Percentiles rank a stretch among this genome's conserved stretches.
These are phyloP conservation scores for Oreochromis niloticus DNA, from an alignment of 2,113 vertebrate species.

Conservation along the genomic window DNA sequence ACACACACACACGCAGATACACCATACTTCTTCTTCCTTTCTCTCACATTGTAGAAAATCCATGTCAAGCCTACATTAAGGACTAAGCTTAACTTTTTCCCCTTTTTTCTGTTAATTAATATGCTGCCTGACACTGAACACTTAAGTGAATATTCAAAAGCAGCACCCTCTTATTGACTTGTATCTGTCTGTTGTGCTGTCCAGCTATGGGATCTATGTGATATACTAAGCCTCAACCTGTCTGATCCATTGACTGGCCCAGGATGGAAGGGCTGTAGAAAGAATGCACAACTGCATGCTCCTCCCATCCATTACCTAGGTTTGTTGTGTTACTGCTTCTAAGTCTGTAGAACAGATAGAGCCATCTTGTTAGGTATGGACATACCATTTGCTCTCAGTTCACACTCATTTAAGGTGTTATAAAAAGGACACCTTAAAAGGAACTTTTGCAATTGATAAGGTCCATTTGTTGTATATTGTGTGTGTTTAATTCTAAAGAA, in stretches of 20 bases:
- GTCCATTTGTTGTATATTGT: background rate
- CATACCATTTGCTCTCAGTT: constrained; percentile 37
- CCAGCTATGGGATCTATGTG: constrained; percentile 53
- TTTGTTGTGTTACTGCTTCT: constrained; percentile 3
- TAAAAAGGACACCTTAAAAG: background rate
- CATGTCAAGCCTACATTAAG: background rate
- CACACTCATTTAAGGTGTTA: constrained; percentile 18
- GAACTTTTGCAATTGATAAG: background rate
- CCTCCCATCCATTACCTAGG: constrained; percentile 67
- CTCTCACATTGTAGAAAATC: background rate
- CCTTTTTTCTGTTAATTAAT: constrained; percentile 6
- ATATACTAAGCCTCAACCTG: constrained; percentile 61
- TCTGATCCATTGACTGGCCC: constrained; percentile 58
- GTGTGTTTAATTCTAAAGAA: background rate
- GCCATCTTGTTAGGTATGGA: constrained; percentile 30
- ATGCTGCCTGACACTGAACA: constrained; percentile 29
- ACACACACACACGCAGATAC: background rate
- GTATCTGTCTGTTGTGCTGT: constrained; percentile 42
- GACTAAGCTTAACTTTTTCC: background rate
- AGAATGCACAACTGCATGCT: constrained; percentile 66
- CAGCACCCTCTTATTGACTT: constrained; percentile 55
- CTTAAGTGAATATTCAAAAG: constrained; percentile 61
- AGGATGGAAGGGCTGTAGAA: constrained; percentile 61
- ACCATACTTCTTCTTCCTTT: background rate
- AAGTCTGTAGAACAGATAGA: background rate